These are phyloP conservation scores for Sebastes nivosus DNA, from an alignment of 2,797 vertebrate genomes.

Conservation along the genomic window DNA sequence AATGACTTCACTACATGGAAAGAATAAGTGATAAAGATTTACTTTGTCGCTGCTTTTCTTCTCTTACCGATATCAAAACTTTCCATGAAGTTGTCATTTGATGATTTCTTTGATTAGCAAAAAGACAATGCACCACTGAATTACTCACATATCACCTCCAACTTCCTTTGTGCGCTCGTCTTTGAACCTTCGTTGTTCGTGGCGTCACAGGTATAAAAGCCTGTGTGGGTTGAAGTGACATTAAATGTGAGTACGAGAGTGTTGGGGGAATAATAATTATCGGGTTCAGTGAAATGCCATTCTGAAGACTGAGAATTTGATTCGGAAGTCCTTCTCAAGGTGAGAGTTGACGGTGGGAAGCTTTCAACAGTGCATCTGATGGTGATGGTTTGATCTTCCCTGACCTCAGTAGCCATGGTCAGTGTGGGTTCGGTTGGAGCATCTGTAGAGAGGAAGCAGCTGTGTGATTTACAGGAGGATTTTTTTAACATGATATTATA, in stretches of 20 bases:
- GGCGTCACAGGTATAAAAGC: conserved; percentile 46
- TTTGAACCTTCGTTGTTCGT: conserved; percentile 1
- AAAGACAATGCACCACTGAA: not conserved
- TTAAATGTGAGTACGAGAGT: not conserved
- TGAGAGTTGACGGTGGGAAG: conserved; percentile 1
- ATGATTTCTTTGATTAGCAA: not conserved
- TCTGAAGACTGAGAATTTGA: fast-evolving
- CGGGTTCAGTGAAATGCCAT: fast-evolving
- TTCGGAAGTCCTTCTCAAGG: not conserved
- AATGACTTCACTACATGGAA: not conserved
- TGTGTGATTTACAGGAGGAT: conserved; percentile 4
- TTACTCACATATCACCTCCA: conserved; percentile 70
- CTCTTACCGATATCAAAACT: not conserved
- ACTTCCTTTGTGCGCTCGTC: fast-evolving
- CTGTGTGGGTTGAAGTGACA: not conserved
- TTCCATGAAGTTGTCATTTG: not conserved
- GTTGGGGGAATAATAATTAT: fast-evolving
- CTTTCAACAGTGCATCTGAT: conserved; percentile 58
- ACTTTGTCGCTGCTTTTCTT: not conserved
- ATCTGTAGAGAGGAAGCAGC: conserved; percentile 53
- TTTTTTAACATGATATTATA: not conserved
- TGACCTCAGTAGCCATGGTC: conserved; percentile 22
- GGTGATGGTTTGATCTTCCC: conserved; percentile 12
- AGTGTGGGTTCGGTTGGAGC: conserved; percentile 40
- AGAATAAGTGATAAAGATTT: not conserved